These are phyloP conservation scores for Timema cristinae DNA, from an alignment of 2,888 invertebrate species.

Conservation along the genomic window DNA sequence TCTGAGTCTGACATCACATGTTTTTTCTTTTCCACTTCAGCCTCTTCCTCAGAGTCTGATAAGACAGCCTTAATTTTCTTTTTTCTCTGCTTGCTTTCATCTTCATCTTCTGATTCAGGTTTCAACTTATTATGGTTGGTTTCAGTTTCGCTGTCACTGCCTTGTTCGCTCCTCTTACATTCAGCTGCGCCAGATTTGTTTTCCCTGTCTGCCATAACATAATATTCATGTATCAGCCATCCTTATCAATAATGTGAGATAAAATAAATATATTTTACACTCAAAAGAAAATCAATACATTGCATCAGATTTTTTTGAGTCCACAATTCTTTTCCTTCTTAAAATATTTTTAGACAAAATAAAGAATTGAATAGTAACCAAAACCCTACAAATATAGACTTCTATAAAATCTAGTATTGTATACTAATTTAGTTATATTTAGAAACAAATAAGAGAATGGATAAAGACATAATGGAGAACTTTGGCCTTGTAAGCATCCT, in stretches of 20 bases:
- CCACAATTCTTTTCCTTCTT: not conserved
- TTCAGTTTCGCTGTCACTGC: conserved; percentile 33
- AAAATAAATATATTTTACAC: not conserved
- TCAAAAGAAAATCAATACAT: not conserved
- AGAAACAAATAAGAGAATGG: too few relatives aligned
- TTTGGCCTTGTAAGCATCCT: too few relatives aligned
- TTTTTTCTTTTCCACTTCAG: conserved; percentile 39
- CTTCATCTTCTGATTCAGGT: conserved; percentile 40
- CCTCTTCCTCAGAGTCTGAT: conserved; percentile 59
- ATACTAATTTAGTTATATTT: too few relatives aligned
- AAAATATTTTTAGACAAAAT: not conserved
- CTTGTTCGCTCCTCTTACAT: conserved; percentile 34
- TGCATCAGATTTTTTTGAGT: not conserved
- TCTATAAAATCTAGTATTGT: not conserved
- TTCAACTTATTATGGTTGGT: not conserved
- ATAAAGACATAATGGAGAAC: too few relatives aligned
- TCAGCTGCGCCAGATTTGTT: conserved; percentile 54
- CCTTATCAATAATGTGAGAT: not conserved
- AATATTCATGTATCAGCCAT: not conserved
- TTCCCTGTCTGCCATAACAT: conserved; percentile 39
- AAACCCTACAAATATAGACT: not conserved
- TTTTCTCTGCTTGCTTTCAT: conserved; percentile 40
- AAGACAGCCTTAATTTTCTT: conserved; percentile 43
- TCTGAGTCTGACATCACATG: conserved; percentile 41
- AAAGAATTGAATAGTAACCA: not conserved